Evolutionary conservation across 2,888 invertebrate genomes (phyloP), one percentile per base, ranked within the genome.

Genomic region (Didymodactylos carnosus): DNA sequence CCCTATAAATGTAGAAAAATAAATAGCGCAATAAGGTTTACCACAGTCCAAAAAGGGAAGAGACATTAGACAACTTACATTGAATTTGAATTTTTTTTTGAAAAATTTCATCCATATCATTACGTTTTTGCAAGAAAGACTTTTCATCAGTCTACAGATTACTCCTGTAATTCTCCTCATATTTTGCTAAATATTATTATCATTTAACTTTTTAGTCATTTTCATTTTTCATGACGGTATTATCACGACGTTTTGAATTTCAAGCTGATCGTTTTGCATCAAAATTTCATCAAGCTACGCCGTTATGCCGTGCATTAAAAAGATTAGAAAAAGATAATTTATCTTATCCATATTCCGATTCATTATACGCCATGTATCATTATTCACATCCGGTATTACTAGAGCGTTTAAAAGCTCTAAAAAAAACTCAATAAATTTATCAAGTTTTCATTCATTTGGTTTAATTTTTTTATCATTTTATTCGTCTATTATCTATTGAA

Each of bases 311-410:
- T n/a, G 90, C 94, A 11, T 86, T 98, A 41, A 88, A 95, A 75
- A 94, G 97, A 84, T 85, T 98, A 76, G 90, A 94, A 80, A 89
- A 90, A 81, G 97, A 98, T 83, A 99, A 99, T 85, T 87, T 97
- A 77, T 90, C 92, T 75, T 95, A 94, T 84, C 98, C 98, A 0
- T 88, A 97, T 76, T 90, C 90, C 81, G 98, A 98, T 82, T 88
- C 88, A 84, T 85, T 94, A 72, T 98, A 90, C 84, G 95, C 95
- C 0, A 87, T 89, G 51, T 97, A 93, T 91, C 90, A 94, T 83
- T 93, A 93, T 84, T 92, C 91, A 5, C 98, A 99, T 86, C 98
- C 98, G 73, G 92, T 95, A 23, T 85, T 95, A 35, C 86, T 95
- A 76, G 93, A 98, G 82, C 87, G 98, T 39, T 23, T 75, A 6